Conservation (phyloP, 2,888 invertebrate genomes). For the Oxytorus armatus region DNA sequence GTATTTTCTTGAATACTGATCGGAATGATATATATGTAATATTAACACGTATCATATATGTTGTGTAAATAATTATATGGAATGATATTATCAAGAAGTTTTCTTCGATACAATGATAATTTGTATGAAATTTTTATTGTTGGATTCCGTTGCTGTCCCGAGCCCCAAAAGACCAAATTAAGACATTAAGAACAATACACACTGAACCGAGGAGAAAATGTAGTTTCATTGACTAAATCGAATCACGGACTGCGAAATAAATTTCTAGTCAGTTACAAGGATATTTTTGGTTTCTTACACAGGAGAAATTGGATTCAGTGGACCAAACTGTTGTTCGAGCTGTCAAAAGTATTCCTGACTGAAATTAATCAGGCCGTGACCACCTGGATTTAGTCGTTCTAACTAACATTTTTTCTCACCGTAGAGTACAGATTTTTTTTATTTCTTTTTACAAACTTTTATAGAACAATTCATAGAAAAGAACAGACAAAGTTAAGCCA, state of each 20-base stretch:
- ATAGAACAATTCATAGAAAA: too few relatives aligned
- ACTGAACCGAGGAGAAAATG: too few relatives aligned
- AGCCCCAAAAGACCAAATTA: too few relatives aligned
- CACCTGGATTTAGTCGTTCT: too few relatives aligned
- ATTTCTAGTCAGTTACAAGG: not conserved
- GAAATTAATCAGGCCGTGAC: too few relatives aligned
- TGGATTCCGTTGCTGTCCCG: not conserved
- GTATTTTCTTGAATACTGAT: constrained; percentile 14
- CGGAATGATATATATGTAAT: not conserved
- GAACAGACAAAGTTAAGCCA: constrained; percentile 4
- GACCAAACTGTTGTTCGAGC: too few relatives aligned
- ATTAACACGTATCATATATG: too few relatives aligned
- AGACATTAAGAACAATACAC: too few relatives aligned
- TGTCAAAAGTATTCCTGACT: too few relatives aligned
- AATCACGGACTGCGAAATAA: not conserved
- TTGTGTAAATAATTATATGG: too few relatives aligned
- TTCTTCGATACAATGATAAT: not conserved
- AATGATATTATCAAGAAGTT: not conserved
- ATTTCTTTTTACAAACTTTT: not conserved
- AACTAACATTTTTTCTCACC: too few relatives aligned
- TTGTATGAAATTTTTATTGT: not conserved
- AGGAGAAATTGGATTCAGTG: not conserved
- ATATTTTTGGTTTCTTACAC: not conserved
- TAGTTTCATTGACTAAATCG: not conserved
- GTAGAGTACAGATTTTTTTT: too few relatives aligned